Percentiles rank a stretch among this genome's conserved stretches.
Evolutionary conservation across 2,797 vertebrate species (phyloP).

Genomic region (Oryzias sinensis): DNA sequence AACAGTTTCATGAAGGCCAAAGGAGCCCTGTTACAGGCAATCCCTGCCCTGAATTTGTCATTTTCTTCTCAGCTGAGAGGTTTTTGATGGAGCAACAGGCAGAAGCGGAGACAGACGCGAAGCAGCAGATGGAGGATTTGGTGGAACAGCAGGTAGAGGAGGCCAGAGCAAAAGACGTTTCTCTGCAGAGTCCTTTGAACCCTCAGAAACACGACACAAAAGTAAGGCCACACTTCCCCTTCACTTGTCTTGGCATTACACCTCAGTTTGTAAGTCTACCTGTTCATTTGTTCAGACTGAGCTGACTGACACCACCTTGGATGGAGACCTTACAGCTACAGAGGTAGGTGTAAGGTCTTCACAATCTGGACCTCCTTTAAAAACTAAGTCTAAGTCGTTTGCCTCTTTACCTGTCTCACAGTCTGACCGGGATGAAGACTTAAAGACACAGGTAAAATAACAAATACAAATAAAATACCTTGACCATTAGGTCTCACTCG

Average conservation of each 20-base stretch:
- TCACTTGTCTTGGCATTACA: too few relatives aligned
- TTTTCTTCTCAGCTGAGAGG: slow-evolving; percentile 28
- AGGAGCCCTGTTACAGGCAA: too few relatives aligned
- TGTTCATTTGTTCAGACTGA: slow-evolving; percentile 80
- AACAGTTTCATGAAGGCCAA: too few relatives aligned
- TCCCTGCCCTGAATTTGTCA: too few relatives aligned
- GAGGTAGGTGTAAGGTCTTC: slow-evolving; percentile 78
- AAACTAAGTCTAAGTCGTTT: background rate
- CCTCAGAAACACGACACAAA: slow-evolving; percentile 86
- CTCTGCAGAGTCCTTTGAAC: slow-evolving; percentile 74
- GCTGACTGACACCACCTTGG: slow-evolving; percentile 88
- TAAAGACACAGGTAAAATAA: slow-evolving; percentile 84
- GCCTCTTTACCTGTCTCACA: slow-evolving; percentile 48
- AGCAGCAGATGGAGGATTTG: slow-evolving; percentile 67
- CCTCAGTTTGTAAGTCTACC: background rate
- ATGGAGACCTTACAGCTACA: slow-evolving; percentile 91
- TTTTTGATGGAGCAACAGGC: slow-evolving; percentile 78
- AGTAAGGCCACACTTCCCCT: slow-evolving; percentile 60
- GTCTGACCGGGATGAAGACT: slow-evolving; percentile 95
- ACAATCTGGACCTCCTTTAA: background rate
- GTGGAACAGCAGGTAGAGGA: slow-evolving; percentile 67
- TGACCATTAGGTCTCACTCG: too few relatives aligned
- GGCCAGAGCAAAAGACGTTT: slow-evolving; percentile 74
- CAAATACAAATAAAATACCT: too few relatives aligned
- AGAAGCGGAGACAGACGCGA: slow-evolving; percentile 58